phyloP scores from a whole-genome alignment of 2,797 vertebrate genomes.

The Adelosebastes latens region DNA sequence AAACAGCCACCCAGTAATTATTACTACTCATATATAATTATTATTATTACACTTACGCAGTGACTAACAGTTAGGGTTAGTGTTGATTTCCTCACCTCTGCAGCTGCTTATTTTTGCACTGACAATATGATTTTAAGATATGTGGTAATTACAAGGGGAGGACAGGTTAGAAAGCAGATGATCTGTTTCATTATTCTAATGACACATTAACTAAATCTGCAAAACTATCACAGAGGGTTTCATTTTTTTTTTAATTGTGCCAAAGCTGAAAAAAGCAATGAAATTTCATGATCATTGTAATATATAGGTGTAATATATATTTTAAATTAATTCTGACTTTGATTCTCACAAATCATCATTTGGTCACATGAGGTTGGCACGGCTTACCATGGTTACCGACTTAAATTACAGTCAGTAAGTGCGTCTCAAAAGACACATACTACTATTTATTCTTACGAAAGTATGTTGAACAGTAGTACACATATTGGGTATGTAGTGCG shows the following conservation, averaged over 20 bases:
- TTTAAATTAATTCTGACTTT: too few species aligned
- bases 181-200: background rate
- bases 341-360: too few species aligned
- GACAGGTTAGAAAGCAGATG: background rate
- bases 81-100: slow-evolving; percentile 24
- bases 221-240: background rate
- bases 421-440: too few species aligned
- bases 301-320: too few species aligned
- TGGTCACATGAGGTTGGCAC: too few species aligned
- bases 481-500: too few species aligned
- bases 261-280: background rate
- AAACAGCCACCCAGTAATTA: slow-evolving; percentile 25
- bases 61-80: background rate
- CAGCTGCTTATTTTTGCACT: slow-evolving; percentile 8
- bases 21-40: slow-evolving; percentile 11
- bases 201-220: background rate
- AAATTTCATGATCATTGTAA: background rate
- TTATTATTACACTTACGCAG: background rate
- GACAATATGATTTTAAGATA: slow-evolving; percentile 17
- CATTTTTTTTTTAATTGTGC: background rate
- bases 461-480: too few species aligned
- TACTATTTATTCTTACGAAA: too few species aligned
- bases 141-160: background rate
- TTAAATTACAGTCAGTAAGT: too few species aligned
- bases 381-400: too few species aligned